phyloP scores from a whole-genome alignment of 1,140 invertebrate species.

The Cotesia vestalis region DNA sequence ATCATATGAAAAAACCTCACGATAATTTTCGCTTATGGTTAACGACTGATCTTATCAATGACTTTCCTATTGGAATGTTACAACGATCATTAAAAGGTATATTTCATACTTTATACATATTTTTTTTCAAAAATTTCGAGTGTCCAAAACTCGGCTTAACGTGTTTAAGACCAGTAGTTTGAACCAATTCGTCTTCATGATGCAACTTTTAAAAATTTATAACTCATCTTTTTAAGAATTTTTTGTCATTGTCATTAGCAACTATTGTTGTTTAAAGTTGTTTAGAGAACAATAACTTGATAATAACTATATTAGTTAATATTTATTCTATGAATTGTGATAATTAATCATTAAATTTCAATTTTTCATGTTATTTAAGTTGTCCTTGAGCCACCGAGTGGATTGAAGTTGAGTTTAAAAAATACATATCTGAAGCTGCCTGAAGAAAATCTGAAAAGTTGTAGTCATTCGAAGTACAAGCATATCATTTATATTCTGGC shows the following conservation, averaged over 20 bases:
- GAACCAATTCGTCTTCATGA: too few species aligned
- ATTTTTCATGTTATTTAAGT: constrained; percentile 67
- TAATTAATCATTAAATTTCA: constrained; percentile 15
- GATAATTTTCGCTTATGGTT: constrained; percentile 92
- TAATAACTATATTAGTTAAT: constrained; percentile 23
- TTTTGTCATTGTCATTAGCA: too few species aligned
- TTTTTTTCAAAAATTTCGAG: too few species aligned
- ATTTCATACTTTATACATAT: constrained; percentile 1
- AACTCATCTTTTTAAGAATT: too few species aligned
- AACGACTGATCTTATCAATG: constrained; percentile 84
- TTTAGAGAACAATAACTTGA: too few species aligned
- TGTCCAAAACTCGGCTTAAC: too few species aligned
- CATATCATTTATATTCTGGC: constrained; percentile 84
- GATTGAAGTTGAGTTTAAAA: constrained; percentile 86
- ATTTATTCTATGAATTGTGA: background rate
- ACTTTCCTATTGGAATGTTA: constrained; percentile 88
- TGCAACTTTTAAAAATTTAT: too few species aligned
- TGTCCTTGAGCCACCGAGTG: constrained; percentile 89
- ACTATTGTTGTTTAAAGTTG: too few species aligned
- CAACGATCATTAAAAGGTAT: constrained; percentile 85
- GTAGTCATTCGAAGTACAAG: constrained; percentile 77
- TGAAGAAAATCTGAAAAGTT: constrained; percentile 74
- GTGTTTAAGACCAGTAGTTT: too few species aligned
- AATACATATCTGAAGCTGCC: constrained; percentile 89
- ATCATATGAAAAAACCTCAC: constrained; percentile 81